Evolutionary conservation across 1,140 invertebrate genomes (phyloP), one percentile per base, ranked within the genome.

Genomic region (Drosophila takahashii): DNA sequence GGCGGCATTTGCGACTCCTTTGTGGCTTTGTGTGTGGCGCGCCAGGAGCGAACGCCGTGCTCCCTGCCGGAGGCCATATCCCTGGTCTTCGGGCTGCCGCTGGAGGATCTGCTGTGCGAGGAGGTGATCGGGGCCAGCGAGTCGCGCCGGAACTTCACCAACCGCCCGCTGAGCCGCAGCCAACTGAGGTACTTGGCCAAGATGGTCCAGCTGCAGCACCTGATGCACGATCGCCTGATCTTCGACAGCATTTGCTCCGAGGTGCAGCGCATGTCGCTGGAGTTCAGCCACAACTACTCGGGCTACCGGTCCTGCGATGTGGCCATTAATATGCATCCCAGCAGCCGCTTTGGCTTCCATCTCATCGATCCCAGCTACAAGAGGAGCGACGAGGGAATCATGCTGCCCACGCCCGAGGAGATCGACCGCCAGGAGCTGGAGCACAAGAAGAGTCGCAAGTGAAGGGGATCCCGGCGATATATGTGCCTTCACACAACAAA

Each of bases 1-100:
- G 53, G 53, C 15, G 81, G 81, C 7, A 11, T 86, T 18, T 60
- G 51, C 3, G 81, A 85, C 36, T 60, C 77, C 1, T 86, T 85
- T 29, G 77, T 85, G 1, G 64, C 52, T 0, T 11, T 77, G 9
- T 81, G 81, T 44, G 13, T 86, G 11, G 65, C 50, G 6, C 59
- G 78, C 1, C 26, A 50, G 10, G 45, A 78, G 8, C 48, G 41
- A 4, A 39, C 11, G 10, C 44, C 60, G 2, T 59, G 45, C 16
- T 45, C 59, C 1, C 22, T 85, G 27, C 29, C 47, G 9, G 69
- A 81, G 15, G 69, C 81, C n/a, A 78, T 86, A 59, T 52, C 67
- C 15, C 29, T 59, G 4, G 37, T 66, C 1, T 52, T 85, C 7
- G 16, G 61, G 9, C 29, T 85, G 11, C 32, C 69, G 3, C 13